Conservation (phyloP, 2,113 vertebrate genomes). For the Anguilla rostrata region DNA sequence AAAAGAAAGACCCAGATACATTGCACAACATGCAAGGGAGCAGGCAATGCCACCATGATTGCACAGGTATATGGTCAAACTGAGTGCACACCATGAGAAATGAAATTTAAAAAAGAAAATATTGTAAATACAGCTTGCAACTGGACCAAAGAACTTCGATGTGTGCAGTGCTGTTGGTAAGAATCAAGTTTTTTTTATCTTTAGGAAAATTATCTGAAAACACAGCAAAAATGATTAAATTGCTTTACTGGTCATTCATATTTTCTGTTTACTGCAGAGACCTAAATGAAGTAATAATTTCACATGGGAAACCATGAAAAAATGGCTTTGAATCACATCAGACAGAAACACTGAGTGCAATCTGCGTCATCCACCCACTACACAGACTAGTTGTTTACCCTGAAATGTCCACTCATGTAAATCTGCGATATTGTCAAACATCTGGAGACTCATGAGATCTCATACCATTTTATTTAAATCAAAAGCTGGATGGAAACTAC, state of each 20-base stretch:
- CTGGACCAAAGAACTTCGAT: too few species aligned
- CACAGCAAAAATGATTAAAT: too few species aligned
- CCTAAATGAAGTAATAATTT: neutral
- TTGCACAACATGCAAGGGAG: neutral
- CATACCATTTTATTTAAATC: neutral
- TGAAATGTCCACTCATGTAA: neutral
- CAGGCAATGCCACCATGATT: neutral
- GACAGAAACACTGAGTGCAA: neutral
- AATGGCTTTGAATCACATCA: slow-evolving; percentile 9
- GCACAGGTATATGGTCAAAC: too few species aligned
- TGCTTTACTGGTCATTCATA: neutral
- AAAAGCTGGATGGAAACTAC: neutral
- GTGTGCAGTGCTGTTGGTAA: too few species aligned
- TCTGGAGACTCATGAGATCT: slow-evolving; percentile 9
- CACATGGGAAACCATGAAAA: neutral
- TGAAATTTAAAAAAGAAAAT: too few species aligned
- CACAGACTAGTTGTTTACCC: slow-evolving; percentile 5
- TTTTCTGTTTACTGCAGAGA: neutral
- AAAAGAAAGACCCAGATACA: neutral
- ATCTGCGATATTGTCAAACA: neutral
- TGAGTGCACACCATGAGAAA: too few species aligned
- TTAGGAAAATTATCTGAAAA: neutral
- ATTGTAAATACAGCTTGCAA: too few species aligned
- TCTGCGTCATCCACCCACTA: neutral
- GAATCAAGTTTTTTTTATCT: neutral